Percentiles rank a stretch among this genome's conserved stretches.
phyloP scores from a whole-genome alignment of 1,140 invertebrate genomes.

The Nasonia giraulti region DNA sequence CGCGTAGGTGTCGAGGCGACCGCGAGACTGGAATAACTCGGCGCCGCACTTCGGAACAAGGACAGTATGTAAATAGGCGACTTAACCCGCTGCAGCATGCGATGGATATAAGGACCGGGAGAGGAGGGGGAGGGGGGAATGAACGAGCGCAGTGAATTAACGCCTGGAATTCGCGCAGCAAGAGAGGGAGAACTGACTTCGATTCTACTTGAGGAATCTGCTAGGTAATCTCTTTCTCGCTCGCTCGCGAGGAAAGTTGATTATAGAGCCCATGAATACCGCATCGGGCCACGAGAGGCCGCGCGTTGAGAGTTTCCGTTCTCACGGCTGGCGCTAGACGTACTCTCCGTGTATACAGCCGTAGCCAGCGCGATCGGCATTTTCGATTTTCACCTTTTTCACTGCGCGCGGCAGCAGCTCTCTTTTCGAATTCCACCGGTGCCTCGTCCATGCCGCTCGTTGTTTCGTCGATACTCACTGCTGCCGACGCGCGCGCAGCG shows the following conservation, averaged over 20 bases:
- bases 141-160: conserved; percentile 9
- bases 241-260: conserved; percentile 33
- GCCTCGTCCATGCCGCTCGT: background rate
- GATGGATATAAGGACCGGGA: background rate
- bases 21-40: conserved; percentile 15
- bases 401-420: background rate
- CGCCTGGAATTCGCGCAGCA: conserved; percentile 22
- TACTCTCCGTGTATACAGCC: too few relatives aligned
- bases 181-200: background rate
- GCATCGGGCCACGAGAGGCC: conserved; percentile 3
- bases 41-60: conserved; percentile 10
- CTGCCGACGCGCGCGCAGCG: too few relatives aligned
- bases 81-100: conserved; percentile 1
- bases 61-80: conserved; percentile 36
- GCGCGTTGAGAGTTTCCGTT: conserved; percentile 17
- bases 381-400: conserved; percentile 33
- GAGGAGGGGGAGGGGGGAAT: background rate
- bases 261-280: conserved; percentile 35
- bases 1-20: conserved; percentile 1
- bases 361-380: background rate
- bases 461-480: background rate
- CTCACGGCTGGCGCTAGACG: conserved; percentile 14
- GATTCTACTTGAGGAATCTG: conserved; percentile 17
- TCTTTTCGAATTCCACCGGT: conserved; percentile 5
- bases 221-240: background rate